Evolutionary conservation across 2,888 invertebrate species (phyloP), one percentile per base, ranked within the genome.

Genomic region (Leptinotarsa tumamoca): DNA sequence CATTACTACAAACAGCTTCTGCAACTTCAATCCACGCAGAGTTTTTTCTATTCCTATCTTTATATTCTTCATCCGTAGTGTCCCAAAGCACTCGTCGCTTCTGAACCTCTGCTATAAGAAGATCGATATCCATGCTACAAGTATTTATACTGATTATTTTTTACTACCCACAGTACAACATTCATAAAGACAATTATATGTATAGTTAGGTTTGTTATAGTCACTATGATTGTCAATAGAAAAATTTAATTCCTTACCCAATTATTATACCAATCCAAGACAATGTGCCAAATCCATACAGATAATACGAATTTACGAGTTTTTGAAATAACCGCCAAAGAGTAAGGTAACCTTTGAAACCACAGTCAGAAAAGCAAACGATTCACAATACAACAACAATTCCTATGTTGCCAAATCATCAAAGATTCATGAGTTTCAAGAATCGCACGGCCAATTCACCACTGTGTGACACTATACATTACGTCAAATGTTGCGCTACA

Each of bases 21-120:
- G 67, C 67, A 67, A 67, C 67, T 67, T 67, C 67, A 67, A 43
- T 67, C 50, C 67, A 67, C 67, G 67, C 67, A 67, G 67, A 43
- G 50, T 67, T 68, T 68, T 68, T 68, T 68, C n/a, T 68, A 68
- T 68, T 68, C 68, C 68, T 27, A 52, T 68, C 68, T 33, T 68
- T 68, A 52, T 68, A 52, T 33, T 68, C 68, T 68, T 68, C 54
- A 68, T 68, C 18, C 27, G 68, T 27, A 68, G 68, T 68, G 18
- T 68, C 68, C 54, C 68, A 68, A 68, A 68, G 68, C 21, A 68
- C 52, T 27, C 17, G 68, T 33, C 68, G 33, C 33, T 68, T 68
- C 43, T 68, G 68, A 33, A 68, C 68, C n/a, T 68, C 68, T 33
- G 21, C 43, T 33, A 33, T 33, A 33, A 33, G 33, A 33, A 69